Evolutionary conservation across 2,888 invertebrate species (phyloP).

Genomic region (Nineta flava): DNA sequence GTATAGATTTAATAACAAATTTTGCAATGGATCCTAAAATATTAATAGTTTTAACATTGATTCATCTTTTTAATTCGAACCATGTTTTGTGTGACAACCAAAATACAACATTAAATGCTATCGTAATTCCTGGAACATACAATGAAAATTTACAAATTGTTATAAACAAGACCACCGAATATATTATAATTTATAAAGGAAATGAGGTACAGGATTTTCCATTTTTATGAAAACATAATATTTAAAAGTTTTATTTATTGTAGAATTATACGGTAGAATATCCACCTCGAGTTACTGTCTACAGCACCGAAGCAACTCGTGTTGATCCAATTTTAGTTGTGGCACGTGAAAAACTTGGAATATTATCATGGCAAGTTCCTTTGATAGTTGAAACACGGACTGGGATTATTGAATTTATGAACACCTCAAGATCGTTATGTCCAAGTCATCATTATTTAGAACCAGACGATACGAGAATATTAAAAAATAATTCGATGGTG

Average conservation of each 20-base stretch:
- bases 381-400: conserved; percentile 34
- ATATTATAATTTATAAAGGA: background rate
- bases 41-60: background rate
- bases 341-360: conserved; percentile 54
- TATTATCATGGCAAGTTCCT: conserved; percentile 68
- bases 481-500: background rate
- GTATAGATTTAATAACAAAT: too few relatives aligned
- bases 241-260: background rate
- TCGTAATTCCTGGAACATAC: background rate
- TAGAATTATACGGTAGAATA: background rate
- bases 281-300: conserved; percentile 31
- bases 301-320: conserved; percentile 32
- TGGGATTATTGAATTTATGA: conserved; percentile 31
- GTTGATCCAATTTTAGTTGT: conserved; percentile 55
- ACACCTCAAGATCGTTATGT: conserved; percentile 43
- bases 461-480: background rate
- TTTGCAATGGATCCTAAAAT: background rate
- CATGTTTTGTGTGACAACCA: background rate
- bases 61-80: background rate
- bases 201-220: background rate
- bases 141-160: background rate
- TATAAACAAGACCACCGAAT: background rate
- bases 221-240: background rate
- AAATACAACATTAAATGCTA: background rate
- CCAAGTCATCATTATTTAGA: conserved; percentile 27